phyloP scores from a whole-genome alignment of 2,797 vertebrate genomes.

The Kryptolebias ocellatus region DNA sequence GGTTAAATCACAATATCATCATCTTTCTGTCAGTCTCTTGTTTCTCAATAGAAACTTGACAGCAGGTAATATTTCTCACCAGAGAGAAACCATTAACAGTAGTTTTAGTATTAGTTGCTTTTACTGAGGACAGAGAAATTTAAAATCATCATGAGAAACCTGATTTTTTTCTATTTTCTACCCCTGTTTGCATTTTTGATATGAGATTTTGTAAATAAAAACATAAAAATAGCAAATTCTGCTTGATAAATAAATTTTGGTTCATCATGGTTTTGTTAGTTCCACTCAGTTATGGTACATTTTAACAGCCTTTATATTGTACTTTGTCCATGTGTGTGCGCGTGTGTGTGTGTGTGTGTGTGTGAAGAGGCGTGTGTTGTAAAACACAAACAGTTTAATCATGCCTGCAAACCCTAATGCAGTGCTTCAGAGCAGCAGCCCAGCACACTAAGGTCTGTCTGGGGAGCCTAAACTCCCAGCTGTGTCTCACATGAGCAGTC shows the following conservation, averaged over 20 bases:
- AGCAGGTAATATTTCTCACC: no score
- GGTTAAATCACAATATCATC: no score
- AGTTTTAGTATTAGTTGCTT: no score
- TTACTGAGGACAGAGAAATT: no score
- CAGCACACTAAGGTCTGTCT: conserved; percentile 65
- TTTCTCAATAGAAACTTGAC: no score
- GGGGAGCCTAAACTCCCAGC: conserved; percentile 72
- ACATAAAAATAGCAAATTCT: conserved; percentile 7
- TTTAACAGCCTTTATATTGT: conserved; percentile 43
- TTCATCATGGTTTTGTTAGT: conserved; percentile 27
- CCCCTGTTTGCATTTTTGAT: neutral
- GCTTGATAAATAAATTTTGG: conserved; percentile 23
- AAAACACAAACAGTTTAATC: conserved; percentile 77
- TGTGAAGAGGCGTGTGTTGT: conserved; percentile 20
- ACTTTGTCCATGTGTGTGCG: conserved; percentile 21
- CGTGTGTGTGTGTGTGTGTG: conserved; percentile 27
- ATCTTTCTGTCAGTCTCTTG: no score
- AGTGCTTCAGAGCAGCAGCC: conserved; percentile 60
- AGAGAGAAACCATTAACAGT: no score
- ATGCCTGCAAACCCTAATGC: conserved; percentile 71
- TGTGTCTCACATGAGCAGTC: conserved; percentile 81
- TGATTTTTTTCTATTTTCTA: no score
- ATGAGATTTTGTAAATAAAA: neutral
- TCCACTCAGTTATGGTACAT: conserved; percentile 13
- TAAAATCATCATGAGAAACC: no score